Percentiles rank a stretch among this genome's conserved stretches.
Conservation (phyloP, 2,797 vertebrate genomes). For the Rhincodon typus region DNA sequence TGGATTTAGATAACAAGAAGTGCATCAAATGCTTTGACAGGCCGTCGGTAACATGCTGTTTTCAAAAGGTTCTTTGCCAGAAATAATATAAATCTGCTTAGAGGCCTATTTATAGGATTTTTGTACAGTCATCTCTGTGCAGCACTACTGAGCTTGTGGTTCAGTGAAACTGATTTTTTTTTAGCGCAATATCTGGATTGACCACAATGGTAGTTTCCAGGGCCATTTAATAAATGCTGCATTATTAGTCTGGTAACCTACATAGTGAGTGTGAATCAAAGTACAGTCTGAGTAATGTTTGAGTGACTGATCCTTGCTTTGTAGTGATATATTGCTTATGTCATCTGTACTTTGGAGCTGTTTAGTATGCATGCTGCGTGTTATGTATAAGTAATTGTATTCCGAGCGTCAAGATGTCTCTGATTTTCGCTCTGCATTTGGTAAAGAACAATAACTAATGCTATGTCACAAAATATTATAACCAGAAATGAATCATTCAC, state of each 20-base stretch:
- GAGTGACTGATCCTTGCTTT: neutral
- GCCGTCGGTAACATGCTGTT: neutral
- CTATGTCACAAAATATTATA: neutral
- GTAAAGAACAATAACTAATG: neutral
- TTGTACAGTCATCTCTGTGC: neutral
- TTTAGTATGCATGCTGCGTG: neutral
- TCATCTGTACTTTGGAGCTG: neutral
- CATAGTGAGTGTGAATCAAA: neutral
- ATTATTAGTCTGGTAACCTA: neutral
- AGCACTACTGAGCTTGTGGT: neutral
- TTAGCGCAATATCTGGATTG: neutral
- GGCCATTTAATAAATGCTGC: conserved; percentile 25
- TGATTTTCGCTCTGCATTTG: neutral
- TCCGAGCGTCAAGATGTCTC: neutral
- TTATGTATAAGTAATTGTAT: neutral
- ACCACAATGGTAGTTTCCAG: no score
- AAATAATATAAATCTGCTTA: conserved; percentile 4
- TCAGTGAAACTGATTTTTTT: neutral
- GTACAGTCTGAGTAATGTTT: neutral
- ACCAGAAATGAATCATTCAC: neutral
- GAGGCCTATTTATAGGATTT: conserved; percentile 4
- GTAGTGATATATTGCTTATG: neutral
- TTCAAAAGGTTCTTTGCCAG: conserved; percentile 16
- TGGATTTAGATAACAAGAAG: conserved; percentile 27
- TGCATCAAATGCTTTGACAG: conserved; percentile 13